Conservation (phyloP, 2,797 vertebrate genomes). For the Meriones psammophilus region DNA sequence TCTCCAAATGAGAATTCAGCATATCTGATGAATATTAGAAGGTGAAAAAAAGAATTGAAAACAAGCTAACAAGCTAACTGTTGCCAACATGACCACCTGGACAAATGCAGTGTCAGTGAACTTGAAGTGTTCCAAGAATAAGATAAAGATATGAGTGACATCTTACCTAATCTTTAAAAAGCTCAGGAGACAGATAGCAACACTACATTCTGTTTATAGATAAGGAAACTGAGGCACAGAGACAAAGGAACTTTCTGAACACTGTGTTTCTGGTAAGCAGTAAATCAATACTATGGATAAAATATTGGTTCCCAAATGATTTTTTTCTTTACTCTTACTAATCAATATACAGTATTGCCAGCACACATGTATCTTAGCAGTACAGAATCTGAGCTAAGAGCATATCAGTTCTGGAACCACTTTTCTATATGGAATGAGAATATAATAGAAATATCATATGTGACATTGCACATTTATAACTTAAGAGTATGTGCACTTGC, state of each 20-base stretch:
- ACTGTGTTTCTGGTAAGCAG: not conserved
- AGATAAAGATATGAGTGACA: not conserved
- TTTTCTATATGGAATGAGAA: not conserved
- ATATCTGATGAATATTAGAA: not conserved
- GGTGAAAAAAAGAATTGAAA: not conserved
- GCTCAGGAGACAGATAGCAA: not conserved
- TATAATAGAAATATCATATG: not conserved
- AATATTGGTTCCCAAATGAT: not conserved
- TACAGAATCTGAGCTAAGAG: not conserved
- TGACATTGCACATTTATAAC: not conserved
- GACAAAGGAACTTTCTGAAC: not conserved
- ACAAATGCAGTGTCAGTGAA: not conserved
- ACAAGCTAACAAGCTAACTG: not conserved
- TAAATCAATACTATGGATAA: not conserved
- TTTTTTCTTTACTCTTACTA: not conserved
- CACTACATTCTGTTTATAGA: not conserved
- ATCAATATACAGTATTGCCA: accelerated
- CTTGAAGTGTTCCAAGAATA: not conserved
- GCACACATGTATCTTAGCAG: not conserved
- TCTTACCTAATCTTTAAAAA: not conserved
- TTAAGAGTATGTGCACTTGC: not conserved
- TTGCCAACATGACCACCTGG: not conserved
- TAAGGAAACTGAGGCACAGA: not conserved
- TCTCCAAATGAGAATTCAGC: not conserved
- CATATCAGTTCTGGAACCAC: not conserved